These are phyloP conservation scores for Eretmochelys imbricata DNA, from an alignment of 2,113 vertebrate species.

Conservation along the genomic window DNA sequence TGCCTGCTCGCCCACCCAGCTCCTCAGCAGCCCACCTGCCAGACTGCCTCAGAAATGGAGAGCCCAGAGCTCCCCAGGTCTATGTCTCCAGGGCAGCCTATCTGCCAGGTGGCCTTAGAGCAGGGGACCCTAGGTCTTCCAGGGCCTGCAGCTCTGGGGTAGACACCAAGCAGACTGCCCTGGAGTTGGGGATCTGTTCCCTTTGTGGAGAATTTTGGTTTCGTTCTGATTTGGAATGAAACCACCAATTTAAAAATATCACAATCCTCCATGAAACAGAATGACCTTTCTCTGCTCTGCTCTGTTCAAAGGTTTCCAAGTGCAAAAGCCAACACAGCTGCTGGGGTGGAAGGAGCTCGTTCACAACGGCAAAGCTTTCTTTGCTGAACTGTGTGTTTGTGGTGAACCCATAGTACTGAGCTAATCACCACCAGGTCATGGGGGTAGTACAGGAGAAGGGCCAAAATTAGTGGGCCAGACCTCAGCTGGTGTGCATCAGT, in stretches of 20 bases:
- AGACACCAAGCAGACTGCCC: not conserved
- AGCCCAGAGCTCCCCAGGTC: not conserved
- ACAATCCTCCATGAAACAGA: not conserved
- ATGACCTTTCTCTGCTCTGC: not conserved
- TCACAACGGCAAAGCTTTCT: not conserved
- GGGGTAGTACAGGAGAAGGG: not conserved
- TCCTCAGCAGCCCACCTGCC: not conserved
- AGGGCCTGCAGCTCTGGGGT: not conserved
- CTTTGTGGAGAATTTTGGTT: not conserved
- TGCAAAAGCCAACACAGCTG: rapidly evolving
- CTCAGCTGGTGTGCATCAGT: not conserved
- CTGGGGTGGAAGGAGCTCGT: not conserved
- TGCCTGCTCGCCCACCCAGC: not conserved
- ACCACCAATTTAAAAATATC: not conserved
- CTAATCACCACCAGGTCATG: not conserved
- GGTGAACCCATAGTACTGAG: not conserved
- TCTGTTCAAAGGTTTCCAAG: not conserved
- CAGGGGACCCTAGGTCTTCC: not conserved
- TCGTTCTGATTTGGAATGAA: not conserved
- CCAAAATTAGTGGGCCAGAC: not conserved
- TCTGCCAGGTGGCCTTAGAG: not conserved
- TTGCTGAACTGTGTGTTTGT: not conserved
- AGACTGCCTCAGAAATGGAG: not conserved
- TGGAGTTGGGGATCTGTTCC: not conserved
- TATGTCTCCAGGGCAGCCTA: not conserved